Evolutionary conservation across 2,113 vertebrate species (phyloP).

Genomic region (Vidua macroura): DNA sequence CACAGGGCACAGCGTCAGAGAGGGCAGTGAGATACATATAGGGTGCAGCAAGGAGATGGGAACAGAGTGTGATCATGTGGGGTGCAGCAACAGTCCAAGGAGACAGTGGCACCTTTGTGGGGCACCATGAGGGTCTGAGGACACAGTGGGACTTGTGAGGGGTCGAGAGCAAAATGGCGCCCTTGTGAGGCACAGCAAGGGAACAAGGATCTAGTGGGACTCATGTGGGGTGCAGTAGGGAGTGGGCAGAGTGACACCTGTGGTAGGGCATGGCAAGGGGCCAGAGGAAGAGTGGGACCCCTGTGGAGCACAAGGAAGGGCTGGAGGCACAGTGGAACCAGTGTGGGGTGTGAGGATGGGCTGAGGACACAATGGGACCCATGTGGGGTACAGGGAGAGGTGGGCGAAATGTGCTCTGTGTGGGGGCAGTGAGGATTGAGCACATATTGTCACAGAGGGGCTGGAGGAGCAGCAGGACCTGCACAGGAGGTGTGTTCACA

Average conservation of each 20-base stretch:
- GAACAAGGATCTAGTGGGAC: background rate
- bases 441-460: background rate
- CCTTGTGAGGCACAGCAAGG: background rate
- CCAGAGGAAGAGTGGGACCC: background rate
- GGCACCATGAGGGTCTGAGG: background rate
- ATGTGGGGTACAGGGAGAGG: rapidly evolving
- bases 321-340: background rate
- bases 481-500: background rate
- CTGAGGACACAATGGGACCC: background rate
- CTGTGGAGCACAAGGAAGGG: background rate
- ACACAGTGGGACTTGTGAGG: background rate
- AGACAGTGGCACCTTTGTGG: background rate
- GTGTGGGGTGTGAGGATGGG: rapidly evolving
- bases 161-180: background rate
- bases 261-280: background rate
- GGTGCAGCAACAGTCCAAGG: background rate
- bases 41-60: background rate
- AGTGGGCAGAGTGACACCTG: background rate
- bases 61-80: background rate
- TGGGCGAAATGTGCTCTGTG: background rate
- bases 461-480: background rate
- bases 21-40: background rate
- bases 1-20: background rate
- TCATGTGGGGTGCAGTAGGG: background rate
- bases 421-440: background rate